A percentile compares a stretch with the other conserved stretches of the same genome.
Conservation (phyloP, 2,113 vertebrate species). For the Pterocles gutturalis region DNA sequence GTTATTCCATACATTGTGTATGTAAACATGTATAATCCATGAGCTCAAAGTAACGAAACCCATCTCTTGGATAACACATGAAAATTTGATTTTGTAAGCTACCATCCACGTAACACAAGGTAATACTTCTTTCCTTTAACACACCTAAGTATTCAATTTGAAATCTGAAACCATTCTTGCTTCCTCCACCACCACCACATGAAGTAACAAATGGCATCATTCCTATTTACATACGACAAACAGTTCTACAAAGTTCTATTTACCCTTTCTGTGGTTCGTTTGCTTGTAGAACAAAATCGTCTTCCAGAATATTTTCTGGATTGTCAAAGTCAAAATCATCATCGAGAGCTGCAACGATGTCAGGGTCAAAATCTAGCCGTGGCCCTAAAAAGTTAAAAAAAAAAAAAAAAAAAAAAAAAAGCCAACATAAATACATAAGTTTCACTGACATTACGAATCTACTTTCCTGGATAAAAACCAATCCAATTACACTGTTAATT, state of each 20-base stretch:
- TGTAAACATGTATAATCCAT: not conserved
- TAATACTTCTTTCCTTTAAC: not conserved
- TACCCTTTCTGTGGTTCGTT: conserved; percentile 76
- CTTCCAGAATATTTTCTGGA: conserved; percentile 94
- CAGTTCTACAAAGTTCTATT: not conserved
- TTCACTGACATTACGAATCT: not conserved
- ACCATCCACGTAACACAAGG: not conserved
- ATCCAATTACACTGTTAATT: not conserved
- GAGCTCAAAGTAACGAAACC: not conserved
- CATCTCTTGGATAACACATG: not conserved
- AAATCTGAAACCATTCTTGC: not conserved
- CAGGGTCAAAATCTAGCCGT: conserved; percentile 93
- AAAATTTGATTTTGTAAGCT: not conserved
- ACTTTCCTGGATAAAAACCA: not conserved
- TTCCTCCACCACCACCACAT: not conserved
- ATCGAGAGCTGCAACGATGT: conserved; percentile 94
- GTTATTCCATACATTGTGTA: not conserved
- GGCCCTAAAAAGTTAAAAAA: conserved; percentile 81
- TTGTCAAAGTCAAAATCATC: conserved; percentile 95
- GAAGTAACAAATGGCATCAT: not conserved
- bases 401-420: not conserved
- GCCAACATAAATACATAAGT: not conserved
- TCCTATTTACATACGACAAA: not conserved
- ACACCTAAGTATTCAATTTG: not conserved
- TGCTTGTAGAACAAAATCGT: conserved; percentile 92